Evolutionary conservation across 2,113 vertebrate species (phyloP).

Genomic region (Merops nubicus): DNA sequence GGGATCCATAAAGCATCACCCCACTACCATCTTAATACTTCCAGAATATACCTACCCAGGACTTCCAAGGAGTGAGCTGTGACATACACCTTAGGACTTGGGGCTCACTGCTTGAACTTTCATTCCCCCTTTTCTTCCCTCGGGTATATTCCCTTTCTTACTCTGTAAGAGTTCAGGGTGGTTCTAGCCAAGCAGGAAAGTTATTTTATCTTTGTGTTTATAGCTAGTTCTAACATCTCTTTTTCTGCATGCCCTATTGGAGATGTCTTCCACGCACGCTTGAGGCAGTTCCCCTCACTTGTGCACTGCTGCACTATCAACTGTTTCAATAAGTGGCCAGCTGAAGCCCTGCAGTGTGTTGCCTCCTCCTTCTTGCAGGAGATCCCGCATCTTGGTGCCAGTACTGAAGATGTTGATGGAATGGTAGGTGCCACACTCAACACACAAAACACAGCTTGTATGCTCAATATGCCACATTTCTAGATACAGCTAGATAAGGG

Average conservation of each 20-base stretch:
- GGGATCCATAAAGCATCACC: background rate
- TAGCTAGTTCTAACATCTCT: background rate
- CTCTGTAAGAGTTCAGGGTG: background rate
- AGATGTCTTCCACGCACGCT: slow-evolving; percentile 86
- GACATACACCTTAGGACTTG: background rate
- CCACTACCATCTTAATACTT: background rate
- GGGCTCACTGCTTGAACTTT: background rate
- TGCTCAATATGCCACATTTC: background rate
- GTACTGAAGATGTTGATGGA: slow-evolving; percentile 50
- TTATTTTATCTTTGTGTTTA: background rate
- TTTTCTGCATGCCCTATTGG: slow-evolving; percentile 87
- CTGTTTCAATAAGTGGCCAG: slow-evolving; percentile 93
- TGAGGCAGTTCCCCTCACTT: slow-evolving; percentile 92
- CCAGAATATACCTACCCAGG: background rate
- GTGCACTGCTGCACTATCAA: slow-evolving; percentile 94
- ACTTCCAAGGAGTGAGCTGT: background rate
- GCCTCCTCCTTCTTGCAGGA: slow-evolving; percentile 83
- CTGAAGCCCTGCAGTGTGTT: slow-evolving; percentile 88
- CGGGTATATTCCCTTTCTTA: background rate
- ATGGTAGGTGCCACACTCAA: slow-evolving; percentile 78
- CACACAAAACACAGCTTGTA: background rate
- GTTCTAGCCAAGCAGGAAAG: background rate
- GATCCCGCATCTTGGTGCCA: slow-evolving; percentile 79
- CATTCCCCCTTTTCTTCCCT: background rate
- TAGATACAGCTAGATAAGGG: rapidly evolving